Conservation (phyloP, 2,113 vertebrate genomes). For the Indri indri region DNA sequence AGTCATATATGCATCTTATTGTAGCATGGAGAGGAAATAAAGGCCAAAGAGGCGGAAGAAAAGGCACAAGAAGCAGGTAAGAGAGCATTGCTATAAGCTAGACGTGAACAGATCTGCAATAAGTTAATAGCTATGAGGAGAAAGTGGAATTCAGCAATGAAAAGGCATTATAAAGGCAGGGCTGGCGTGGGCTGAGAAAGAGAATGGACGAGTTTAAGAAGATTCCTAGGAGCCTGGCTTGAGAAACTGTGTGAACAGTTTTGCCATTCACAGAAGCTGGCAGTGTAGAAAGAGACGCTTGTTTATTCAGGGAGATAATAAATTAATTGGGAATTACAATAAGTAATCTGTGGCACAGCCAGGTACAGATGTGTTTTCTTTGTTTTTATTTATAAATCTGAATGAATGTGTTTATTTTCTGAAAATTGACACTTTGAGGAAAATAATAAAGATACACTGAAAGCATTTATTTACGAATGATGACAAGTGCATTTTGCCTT, state of each 20-base stretch:
- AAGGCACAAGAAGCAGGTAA: neutral
- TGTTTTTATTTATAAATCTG: constrained; percentile 8
- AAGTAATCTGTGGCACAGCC: neutral
- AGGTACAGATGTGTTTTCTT: neutral
- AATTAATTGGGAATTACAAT: neutral
- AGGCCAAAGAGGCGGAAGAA: neutral
- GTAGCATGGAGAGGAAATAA: neutral
- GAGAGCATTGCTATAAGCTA: too few species aligned
- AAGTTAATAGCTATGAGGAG: neutral
- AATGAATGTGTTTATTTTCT: constrained; percentile 9
- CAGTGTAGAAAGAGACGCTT: neutral
- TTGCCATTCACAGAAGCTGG: neutral
- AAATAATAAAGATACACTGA: neutral
- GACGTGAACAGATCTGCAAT: neutral
- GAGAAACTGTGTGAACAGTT: neutral
- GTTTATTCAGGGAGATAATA: neutral
- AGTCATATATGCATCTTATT: neutral
- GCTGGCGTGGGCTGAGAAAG: neutral
- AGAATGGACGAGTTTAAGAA: neutral
- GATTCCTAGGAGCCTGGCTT: neutral
- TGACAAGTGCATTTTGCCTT: neutral
- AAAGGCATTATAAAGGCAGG: neutral
- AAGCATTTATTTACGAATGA: neutral
- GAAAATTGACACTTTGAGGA: neutral
- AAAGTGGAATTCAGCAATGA: neutral